Conservation (phyloP, 2,888 invertebrate genomes). For the Didymodactylos carnosus region DNA sequence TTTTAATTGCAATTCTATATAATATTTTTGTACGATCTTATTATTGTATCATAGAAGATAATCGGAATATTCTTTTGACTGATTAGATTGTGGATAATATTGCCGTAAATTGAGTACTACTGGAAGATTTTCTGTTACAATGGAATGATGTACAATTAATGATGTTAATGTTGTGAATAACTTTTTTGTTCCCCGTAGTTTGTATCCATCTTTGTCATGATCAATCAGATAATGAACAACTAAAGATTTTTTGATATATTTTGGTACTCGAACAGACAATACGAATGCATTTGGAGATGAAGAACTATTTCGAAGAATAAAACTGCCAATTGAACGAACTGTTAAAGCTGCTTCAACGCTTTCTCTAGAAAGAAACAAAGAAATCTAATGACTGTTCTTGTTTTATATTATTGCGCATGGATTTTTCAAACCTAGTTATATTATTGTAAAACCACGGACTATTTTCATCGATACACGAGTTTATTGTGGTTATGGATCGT, state of each 20-base stretch:
- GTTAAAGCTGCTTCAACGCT: not conserved
- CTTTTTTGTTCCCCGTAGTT: not conserved
- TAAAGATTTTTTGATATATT: not conserved
- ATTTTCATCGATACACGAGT: not conserved
- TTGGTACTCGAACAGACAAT: slow-evolving; percentile 8
- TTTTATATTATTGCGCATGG: not conserved
- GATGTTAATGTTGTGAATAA: not conserved
- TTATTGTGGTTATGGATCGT: not conserved
- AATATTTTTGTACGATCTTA: no score
- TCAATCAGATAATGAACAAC: slow-evolving; percentile 5
- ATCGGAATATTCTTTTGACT: no score
- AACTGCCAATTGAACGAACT: not conserved
- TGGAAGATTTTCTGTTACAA: not conserved
- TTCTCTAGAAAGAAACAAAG: not conserved
- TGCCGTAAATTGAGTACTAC: not conserved
- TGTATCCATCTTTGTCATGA: not conserved
- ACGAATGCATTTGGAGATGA: not conserved
- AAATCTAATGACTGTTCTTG: not conserved
- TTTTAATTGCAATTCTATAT: no score
- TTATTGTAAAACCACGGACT: not conserved
- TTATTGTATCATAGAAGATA: no score
- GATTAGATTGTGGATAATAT: no score
- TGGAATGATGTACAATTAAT: not conserved
- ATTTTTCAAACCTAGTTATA: not conserved
- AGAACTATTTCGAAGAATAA: not conserved